These are phyloP conservation scores for Sinocyclocheilus grahami DNA, from an alignment of 2,113 vertebrate species.

Conservation along the genomic window DNA sequence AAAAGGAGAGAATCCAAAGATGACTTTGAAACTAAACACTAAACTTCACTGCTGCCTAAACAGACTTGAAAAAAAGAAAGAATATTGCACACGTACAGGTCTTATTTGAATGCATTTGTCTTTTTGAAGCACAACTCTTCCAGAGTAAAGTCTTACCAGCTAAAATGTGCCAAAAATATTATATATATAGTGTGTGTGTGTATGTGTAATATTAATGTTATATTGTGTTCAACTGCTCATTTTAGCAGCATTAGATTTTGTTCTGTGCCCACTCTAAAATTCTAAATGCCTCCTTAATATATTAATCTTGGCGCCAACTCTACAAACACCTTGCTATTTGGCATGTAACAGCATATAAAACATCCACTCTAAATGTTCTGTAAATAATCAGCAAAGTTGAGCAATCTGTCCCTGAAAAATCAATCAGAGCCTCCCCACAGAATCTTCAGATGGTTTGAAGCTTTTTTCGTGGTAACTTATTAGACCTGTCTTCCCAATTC, in stretches of 20 bases:
- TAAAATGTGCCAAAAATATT: background rate
- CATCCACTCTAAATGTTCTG: background rate
- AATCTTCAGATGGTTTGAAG: background rate
- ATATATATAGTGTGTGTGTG: no score
- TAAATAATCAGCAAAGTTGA: constrained; percentile 19
- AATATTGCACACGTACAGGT: no score
- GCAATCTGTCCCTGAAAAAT: background rate
- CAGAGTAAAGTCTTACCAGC: no score
- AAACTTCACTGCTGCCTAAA: background rate
- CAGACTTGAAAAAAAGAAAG: background rate
- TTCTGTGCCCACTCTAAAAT: constrained; percentile 1
- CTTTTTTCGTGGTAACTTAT: background rate
- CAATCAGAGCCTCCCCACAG: background rate
- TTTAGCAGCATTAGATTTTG: background rate
- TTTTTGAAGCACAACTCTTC: background rate
- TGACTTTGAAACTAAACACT: constrained; percentile 25
- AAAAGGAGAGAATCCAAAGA: constrained; percentile 27
- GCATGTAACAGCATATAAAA: background rate
- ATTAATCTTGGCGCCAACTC: background rate
- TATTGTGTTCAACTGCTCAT: background rate
- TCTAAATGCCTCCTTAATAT: background rate
- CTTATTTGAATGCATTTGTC: background rate
- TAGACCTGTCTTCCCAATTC: background rate
- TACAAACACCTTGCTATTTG: background rate
- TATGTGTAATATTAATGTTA: no score